phyloP scores from a whole-genome alignment of 2,113 vertebrate genomes.

The Limanda limanda region DNA sequence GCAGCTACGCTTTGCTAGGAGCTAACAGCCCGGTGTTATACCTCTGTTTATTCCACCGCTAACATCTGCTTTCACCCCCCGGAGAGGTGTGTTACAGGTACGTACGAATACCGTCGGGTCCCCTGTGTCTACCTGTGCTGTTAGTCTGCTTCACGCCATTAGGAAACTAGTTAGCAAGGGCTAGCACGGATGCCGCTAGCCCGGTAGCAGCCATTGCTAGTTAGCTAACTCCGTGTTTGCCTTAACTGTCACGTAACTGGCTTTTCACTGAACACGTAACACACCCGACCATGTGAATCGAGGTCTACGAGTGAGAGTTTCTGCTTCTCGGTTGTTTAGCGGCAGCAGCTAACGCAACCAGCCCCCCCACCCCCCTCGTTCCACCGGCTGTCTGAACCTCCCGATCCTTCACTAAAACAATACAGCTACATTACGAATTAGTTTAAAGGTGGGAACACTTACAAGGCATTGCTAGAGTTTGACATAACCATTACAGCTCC shows the following conservation, averaged over 20 bases:
- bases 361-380: too few species aligned
- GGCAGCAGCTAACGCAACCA: too few species aligned
- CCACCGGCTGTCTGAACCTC: too few species aligned
- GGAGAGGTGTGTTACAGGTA: constrained; percentile 41
- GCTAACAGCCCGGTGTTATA: background rate
- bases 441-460: too few species aligned
- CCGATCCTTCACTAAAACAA: too few species aligned
- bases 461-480: too few species aligned
- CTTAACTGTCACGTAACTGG: background rate
- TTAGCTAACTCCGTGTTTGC: background rate
- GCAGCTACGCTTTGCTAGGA: constrained; percentile 14
- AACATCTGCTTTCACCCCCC: background rate
- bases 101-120: background rate
- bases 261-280: background rate
- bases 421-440: too few species aligned
- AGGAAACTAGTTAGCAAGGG: background rate
- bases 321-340: too few species aligned
- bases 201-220: background rate
- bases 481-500: too few species aligned
- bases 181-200: constrained; percentile 9
- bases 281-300: background rate
- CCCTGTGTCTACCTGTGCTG: background rate
- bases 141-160: background rate
- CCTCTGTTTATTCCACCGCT: background rate
- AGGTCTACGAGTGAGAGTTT: background rate